A percentile compares a stretch with the other conserved stretches of the same genome.
Evolutionary conservation across 2,888 invertebrate genomes (phyloP).

Genomic region (Plemyria rubiginata): DNA sequence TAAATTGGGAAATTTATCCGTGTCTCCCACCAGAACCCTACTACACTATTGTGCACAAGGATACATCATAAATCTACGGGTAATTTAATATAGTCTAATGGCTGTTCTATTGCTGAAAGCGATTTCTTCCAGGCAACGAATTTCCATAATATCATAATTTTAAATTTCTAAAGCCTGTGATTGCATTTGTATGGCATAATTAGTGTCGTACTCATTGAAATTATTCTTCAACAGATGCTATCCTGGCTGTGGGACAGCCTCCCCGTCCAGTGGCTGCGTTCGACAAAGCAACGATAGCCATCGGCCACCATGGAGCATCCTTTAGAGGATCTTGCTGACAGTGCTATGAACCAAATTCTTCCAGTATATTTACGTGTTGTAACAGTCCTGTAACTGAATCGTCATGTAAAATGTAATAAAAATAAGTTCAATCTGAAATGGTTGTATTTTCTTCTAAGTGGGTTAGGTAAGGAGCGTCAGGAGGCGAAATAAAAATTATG

Average conservation of each 20-base stretch:
- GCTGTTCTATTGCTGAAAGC: too few relatives aligned
- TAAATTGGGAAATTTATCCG: too few relatives aligned
- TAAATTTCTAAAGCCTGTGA: not conserved
- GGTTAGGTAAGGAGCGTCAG: too few relatives aligned
- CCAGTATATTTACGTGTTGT: conserved; percentile 16
- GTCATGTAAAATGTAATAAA: conserved; percentile 43
- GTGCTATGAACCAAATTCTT: conserved; percentile 12
- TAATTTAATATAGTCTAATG: too few relatives aligned
- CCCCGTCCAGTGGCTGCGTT: conserved; percentile 76
- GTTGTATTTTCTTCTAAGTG: not conserved
- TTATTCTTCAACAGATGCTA: conserved; percentile 64
- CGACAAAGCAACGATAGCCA: conserved; percentile 72
- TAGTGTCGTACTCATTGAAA: conserved; percentile 12
- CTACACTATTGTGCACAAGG: too few relatives aligned
- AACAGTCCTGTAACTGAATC: conserved; percentile 29
- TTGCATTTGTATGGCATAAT: not conserved
- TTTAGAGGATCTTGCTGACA: conserved; percentile 23
- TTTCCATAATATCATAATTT: too few relatives aligned
- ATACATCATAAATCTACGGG: too few relatives aligned
- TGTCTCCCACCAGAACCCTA: too few relatives aligned
- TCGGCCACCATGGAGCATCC: conserved; percentile 55
- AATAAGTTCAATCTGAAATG: conserved; percentile 29
- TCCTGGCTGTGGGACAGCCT: conserved; percentile 76
- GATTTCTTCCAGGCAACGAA: too few relatives aligned
- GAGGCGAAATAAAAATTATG: too few relatives aligned